Evolutionary conservation across 2,797 vertebrate species (phyloP), one percentile per base, ranked within the genome.

Genomic region (Pyrrhura leucotis): DNA sequence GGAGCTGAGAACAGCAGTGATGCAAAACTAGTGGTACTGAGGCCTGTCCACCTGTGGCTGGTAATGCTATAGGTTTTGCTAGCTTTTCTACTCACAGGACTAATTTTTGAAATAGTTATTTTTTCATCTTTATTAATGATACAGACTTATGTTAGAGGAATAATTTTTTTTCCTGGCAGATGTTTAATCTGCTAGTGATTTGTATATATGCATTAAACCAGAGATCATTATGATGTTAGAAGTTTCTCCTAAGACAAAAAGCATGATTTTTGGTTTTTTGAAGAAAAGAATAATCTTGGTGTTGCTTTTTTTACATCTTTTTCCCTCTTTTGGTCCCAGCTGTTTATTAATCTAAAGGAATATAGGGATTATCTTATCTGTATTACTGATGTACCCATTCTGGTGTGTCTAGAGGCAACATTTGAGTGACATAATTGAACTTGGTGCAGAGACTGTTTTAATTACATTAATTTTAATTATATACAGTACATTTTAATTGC

Each of bases 381-480:
- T 80, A 85, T 93, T 79, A 89, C 39, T 62, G 71, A 73, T 89
- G 58, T 73, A 56, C 63, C 20, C 6, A 56, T 96, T 95, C 79
- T 90, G 77, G 28, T 86, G 81, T 72, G 83, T 94, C 96, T 85
- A 82, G 87, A 85, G 67, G 74, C 53, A 94, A 71, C 23, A 61
- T 90, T 62, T 96, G 95, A 97, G 83, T 91, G 91, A 95, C 86
- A 88, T 94, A 93, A 94, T 88, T 94, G 85, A 97, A 97, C 83
- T 82, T 47, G 39, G 66, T 92, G 29, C 66, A 53, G 44, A 95
- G 84, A 85, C 18, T 90, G 51, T 93, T 96, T 95, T 95, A 97
- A 95, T 97, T 95, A 89, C 85, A 96, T 96, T 97, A 90, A 93
- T 97, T 97, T 96, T 97, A 97, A 98, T 97, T 98, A 95, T 80